These are phyloP conservation scores for Drosophila grimshawi DNA, from an alignment of 1,140 invertebrate genomes.

Conservation along the genomic window DNA sequence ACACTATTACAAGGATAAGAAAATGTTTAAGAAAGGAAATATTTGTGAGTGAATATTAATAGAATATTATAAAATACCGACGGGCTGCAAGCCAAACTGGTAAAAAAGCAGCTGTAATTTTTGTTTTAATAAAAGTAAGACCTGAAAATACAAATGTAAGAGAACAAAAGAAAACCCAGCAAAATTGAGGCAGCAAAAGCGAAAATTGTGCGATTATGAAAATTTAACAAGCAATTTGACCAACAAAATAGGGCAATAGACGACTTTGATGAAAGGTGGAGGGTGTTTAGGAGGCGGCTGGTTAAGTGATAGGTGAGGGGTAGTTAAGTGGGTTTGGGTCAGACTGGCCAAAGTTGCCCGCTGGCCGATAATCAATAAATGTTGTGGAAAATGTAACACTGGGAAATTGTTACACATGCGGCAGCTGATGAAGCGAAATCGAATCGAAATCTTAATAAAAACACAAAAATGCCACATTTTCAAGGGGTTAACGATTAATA, in stretches of 20 bases:
- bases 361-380: conserved; percentile 74
- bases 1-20: too few relatives aligned
- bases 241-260: conserved; percentile 36
- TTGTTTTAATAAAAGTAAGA: too few relatives aligned
- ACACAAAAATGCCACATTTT: conserved; percentile 34
- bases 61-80: too few relatives aligned
- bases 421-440: conserved; percentile 66
- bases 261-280: not conserved
- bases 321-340: not conserved
- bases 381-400: conserved; percentile 69
- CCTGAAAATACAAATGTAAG: conserved; percentile 10
- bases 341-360: conserved; percentile 23
- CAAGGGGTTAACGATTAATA: conserved; percentile 13
- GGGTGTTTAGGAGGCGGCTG: conserved; percentile 1
- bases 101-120: too few relatives aligned
- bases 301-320: conserved; percentile 1
- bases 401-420: conserved; percentile 69
- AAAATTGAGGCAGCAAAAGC: conserved; percentile 50
- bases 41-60: too few relatives aligned
- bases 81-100: too few relatives aligned
- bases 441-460: conserved; percentile 44
- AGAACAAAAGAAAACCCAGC: conserved; percentile 39
- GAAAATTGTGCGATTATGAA: conserved; percentile 66
- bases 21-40: too few relatives aligned
- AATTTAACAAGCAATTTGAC: conserved; percentile 77